Conservation (phyloP, 2,797 vertebrate genomes). For the Gallirallus australis region DNA sequence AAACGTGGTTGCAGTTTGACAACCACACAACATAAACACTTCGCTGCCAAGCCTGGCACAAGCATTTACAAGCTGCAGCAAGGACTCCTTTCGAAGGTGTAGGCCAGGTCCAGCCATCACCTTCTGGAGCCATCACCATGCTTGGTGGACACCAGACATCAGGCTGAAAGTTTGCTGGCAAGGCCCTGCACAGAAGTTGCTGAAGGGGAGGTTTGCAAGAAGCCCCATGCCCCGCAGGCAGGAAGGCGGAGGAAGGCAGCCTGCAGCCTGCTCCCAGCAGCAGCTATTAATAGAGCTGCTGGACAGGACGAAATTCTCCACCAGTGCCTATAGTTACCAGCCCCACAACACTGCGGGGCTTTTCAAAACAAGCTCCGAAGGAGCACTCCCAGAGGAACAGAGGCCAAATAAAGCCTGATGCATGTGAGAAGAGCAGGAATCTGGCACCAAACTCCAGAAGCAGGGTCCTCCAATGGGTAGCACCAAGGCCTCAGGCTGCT, state of each 20-base stretch:
- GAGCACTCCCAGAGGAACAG: background rate
- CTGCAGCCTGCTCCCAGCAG: background rate
- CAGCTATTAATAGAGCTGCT: background rate
- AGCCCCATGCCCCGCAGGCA: fast-evolving
- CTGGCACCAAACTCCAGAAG: background rate
- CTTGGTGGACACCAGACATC: fast-evolving
- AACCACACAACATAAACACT: background rate
- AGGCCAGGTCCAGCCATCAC: fast-evolving
- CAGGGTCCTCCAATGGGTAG: fast-evolving
- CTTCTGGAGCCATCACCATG: fast-evolving
- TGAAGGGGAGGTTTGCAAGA: background rate
- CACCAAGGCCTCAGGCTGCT: fast-evolving
- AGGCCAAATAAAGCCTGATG: slow-evolving; percentile 31
- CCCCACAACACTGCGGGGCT: slow-evolving; percentile 33
- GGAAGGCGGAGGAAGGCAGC: background rate
- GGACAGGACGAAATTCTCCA: background rate
- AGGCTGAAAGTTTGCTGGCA: background rate
- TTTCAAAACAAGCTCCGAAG: slow-evolving; percentile 50
- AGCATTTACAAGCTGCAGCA: fast-evolving
- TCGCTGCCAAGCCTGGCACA: fast-evolving
- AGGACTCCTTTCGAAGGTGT: background rate
- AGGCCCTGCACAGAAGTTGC: background rate
- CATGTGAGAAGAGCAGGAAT: background rate
- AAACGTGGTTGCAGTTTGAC: fast-evolving
- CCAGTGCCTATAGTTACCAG: slow-evolving; percentile 60